phyloP scores from a whole-genome alignment of 2,888 invertebrate species.

The Ormyrus pomaceus region DNA sequence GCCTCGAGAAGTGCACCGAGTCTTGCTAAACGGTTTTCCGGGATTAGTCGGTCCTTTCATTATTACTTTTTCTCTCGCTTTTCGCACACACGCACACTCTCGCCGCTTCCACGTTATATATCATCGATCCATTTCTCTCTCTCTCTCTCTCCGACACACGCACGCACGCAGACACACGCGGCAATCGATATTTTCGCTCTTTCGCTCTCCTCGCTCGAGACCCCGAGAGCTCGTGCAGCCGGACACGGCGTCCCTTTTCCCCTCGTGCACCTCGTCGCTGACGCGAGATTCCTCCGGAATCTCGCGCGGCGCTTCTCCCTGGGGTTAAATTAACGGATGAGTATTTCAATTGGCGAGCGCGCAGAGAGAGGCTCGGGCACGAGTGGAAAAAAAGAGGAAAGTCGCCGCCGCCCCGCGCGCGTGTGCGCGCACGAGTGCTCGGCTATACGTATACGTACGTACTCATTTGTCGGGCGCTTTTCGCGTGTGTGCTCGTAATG shows the following conservation, averaged over 20 bases:
- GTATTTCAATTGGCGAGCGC: no score
- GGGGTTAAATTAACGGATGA: no score
- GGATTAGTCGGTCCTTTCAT: slow-evolving; percentile 1
- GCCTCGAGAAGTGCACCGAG: no score
- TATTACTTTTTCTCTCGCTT: slow-evolving; percentile 1
- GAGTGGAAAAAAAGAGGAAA: not conserved
- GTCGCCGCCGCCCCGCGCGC: not conserved
- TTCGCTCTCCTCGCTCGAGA: slow-evolving; percentile 10
- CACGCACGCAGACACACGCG: not conserved
- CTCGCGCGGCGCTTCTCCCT: not conserved
- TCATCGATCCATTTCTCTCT: slow-evolving; percentile 32
- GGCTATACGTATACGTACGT: not conserved
- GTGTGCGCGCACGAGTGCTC: not conserved
- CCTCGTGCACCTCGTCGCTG: no score
- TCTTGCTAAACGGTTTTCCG: not conserved
- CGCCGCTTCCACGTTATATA: slow-evolving; percentile 13
- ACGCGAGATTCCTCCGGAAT: no score
- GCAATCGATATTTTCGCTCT: slow-evolving; percentile 41
- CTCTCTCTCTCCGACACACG: not conserved
- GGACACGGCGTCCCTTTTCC: no score
- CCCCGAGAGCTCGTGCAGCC: not conserved
- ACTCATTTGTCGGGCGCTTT: slow-evolving; percentile 31
- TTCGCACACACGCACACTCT: not conserved
- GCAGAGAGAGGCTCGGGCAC: no score
- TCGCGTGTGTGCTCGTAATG: slow-evolving; percentile 5